Evolutionary conservation across 2,888 invertebrate genomes (phyloP), one percentile per base, ranked within the genome.

Genomic region (Drosophila tanythrix): DNA sequence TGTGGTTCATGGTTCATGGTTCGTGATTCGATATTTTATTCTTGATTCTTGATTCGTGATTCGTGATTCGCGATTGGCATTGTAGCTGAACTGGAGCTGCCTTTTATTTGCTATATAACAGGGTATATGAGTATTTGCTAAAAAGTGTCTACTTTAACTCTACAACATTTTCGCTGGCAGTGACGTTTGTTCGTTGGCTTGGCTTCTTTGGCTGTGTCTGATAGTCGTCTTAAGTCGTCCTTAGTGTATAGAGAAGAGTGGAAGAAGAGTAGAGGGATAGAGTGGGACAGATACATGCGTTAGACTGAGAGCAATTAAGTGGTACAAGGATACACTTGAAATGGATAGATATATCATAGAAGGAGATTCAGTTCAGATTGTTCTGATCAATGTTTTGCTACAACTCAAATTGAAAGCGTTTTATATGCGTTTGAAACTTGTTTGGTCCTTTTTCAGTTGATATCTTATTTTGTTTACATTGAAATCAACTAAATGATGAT

Each of bases 151-250:
- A 46, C 43, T 52, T 50, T 67, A 56, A 62, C 52, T 65, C 58
- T 77, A 53, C 61, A 67, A 68, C 68, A 72, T 59, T 53, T 68
- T 56, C 65, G 74, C 70, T 85, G 85, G 85, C 85, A 85, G 85
- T 85, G 85, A 80, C 46, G 71, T 55, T 88, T 88, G 59, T 71
- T 74, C 65, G 66, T 83, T 83, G 81, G 83, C 83, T 83, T 79
- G 83, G 83, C 76, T 80, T 84, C 56, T 57, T 81, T 81, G 74
- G 78, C 70, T 76, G 67, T 79, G 72, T 73, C 61, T 68, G 62
- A 51, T 70, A 38, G 38, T 56, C 63, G 60, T 78, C 53, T 55
- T 66, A 29, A 36, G 52, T 68, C 53, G 65, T 74, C 58, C 55
- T 46, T 74, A 43, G 35, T 43, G 43, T 13, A 36, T 43, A n/a